phyloP scores from a whole-genome alignment of 2,113 vertebrate genomes.

The Lycocorax pyrrhopterus region DNA sequence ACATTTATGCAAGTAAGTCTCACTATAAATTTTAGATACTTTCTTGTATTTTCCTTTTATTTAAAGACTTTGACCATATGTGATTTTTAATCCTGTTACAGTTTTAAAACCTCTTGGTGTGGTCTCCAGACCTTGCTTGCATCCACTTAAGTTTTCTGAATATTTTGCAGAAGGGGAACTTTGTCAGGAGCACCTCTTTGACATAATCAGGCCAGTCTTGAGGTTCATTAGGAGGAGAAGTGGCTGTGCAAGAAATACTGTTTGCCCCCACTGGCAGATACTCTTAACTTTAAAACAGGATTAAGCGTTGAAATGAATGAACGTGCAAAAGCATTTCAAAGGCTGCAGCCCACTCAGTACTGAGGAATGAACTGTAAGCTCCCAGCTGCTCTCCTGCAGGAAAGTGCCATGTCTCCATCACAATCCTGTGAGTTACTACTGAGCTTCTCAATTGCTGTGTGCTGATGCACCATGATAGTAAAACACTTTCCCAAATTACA shows the following conservation, averaged over 20 bases:
- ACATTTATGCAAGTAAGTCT: conserved; percentile 32
- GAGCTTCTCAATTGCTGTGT: neutral
- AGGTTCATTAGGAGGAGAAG: neutral
- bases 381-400: neutral
- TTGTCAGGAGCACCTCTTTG: neutral
- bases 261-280: neutral
- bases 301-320: neutral
- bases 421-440: accelerated
- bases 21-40: conserved; percentile 34
- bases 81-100: neutral
- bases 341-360: neutral
- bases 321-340: neutral
- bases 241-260: neutral
- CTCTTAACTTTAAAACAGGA: neutral
- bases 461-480: neutral
- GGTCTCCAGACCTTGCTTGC: neutral
- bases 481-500: neutral
- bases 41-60: conserved; percentile 21
- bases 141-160: neutral
- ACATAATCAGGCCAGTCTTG: neutral
- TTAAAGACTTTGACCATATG: neutral
- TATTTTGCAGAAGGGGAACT: neutral
- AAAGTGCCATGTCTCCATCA: neutral
- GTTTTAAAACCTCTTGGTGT: conserved; percentile 23
- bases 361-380: neutral